Evolutionary conservation across 2,797 vertebrate species (phyloP).

Genomic region (Crocodylus rhombifer): DNA sequence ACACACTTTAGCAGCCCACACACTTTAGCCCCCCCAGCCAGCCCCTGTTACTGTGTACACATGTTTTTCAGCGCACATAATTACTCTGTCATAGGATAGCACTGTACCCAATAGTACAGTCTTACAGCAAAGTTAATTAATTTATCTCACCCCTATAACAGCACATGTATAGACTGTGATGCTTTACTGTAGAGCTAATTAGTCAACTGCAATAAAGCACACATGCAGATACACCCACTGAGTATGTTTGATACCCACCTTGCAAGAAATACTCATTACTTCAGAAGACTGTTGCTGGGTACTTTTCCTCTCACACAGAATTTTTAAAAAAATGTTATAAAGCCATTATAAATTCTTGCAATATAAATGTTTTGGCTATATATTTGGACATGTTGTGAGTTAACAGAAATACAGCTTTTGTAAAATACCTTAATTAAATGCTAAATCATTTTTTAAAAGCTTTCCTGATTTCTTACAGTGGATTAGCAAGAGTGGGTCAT

Average conservation of each 20-base stretch:
- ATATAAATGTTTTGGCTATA: constrained; percentile 1
- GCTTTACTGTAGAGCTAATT: too few relatives aligned
- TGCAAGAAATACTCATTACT: not conserved
- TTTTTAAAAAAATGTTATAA: not conserved
- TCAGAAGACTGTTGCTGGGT: not conserved
- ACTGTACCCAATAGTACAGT: too few relatives aligned
- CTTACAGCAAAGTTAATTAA: too few relatives aligned
- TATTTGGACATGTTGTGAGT: not conserved
- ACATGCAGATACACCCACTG: not conserved
- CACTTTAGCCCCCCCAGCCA: too few relatives aligned
- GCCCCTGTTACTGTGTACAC: too few relatives aligned
- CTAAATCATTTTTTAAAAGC: constrained; percentile 7
- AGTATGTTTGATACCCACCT: not conserved
- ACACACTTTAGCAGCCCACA: too few relatives aligned
- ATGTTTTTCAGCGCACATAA: too few relatives aligned
- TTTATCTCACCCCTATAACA: too few relatives aligned
- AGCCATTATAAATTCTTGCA: not conserved
- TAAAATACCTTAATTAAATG: constrained; percentile 50
- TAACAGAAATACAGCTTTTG: not conserved
- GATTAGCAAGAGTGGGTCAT: not conserved
- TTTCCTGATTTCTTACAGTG: constrained; percentile 22
- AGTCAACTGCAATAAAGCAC: too few relatives aligned
- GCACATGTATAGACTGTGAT: too few relatives aligned
- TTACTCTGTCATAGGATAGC: too few relatives aligned
- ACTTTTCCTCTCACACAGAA: constrained; percentile 3